A percentile compares a stretch with the other conserved stretches of the same genome.
phyloP scores from a whole-genome alignment of 2,888 invertebrate genomes.

The Nephrotoma appendiculata region DNA sequence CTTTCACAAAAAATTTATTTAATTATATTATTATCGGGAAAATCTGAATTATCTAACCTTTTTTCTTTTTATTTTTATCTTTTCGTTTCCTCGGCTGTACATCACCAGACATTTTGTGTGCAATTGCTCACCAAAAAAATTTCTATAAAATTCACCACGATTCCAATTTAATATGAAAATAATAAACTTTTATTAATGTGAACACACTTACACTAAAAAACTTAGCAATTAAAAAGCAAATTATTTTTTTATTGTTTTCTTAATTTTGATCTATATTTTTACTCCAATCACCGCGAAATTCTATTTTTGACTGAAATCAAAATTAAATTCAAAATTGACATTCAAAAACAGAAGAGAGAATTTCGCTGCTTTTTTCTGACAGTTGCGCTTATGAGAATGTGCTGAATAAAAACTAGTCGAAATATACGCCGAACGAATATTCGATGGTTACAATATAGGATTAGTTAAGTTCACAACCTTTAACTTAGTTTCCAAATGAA shows the following conservation, averaged over 20 bases:
- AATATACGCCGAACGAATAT: too few relatives aligned
- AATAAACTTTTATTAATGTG: background rate
- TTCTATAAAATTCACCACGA: background rate
- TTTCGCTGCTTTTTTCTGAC: too few relatives aligned
- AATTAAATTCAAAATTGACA: background rate
- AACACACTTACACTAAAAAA: background rate
- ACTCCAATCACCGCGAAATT: background rate
- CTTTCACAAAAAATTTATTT: background rate
- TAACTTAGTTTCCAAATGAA: too few relatives aligned
- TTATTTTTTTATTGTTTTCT: background rate
- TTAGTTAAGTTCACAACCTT: too few relatives aligned
- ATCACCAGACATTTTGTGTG: constrained; percentile 63
- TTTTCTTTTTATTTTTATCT: constrained; percentile 65
- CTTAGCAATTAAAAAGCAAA: background rate
- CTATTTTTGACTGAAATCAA: background rate
- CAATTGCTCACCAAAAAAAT: constrained; percentile 12
- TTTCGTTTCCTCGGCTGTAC: constrained; percentile 75
- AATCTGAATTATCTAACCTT: constrained; percentile 33
- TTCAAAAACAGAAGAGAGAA: background rate
- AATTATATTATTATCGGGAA: background rate
- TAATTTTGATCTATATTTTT: background rate
- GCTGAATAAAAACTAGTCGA: too few relatives aligned
- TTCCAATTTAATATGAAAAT: background rate
- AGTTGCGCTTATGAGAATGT: too few relatives aligned
- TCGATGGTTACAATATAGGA: too few relatives aligned